phyloP scores from a whole-genome alignment of 2,888 invertebrate species.

The Sinotaia quadrata region DNA sequence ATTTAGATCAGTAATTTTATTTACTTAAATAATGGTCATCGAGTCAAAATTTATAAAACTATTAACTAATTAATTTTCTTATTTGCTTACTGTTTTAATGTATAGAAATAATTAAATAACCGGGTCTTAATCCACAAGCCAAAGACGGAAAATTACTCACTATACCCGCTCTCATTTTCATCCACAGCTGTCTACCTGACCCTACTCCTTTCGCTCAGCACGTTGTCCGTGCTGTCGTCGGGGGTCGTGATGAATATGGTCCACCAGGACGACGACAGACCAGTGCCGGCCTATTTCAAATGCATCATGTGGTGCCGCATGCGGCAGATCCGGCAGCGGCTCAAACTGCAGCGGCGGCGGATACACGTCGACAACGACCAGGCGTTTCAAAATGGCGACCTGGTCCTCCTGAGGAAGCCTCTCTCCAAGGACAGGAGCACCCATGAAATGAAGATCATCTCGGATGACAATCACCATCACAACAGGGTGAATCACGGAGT shows the following conservation, averaged over 20 bases:
- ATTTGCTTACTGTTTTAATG: too few relatives aligned
- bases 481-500: slow-evolving; percentile 16
- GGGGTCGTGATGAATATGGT: slow-evolving; percentile 52
- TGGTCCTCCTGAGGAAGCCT: slow-evolving; percentile 11
- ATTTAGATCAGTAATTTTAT: too few relatives aligned
- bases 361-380: slow-evolving; percentile 14
- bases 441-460: neutral
- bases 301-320: slow-evolving; percentile 38
- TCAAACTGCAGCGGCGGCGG: slow-evolving; percentile 21
- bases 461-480: neutral
- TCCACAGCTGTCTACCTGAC: slow-evolving; percentile 52
- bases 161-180: too few relatives aligned
- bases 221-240: slow-evolving; percentile 52
- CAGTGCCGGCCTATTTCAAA: slow-evolving; percentile 37
- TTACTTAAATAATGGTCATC: too few relatives aligned
- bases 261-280: slow-evolving; percentile 43
- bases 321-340: slow-evolving; percentile 28
- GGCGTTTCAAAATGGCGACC: slow-evolving; percentile 13
- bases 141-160: too few relatives aligned
- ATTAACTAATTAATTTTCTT: too few relatives aligned
- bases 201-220: slow-evolving; percentile 47
- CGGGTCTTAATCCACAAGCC: too few relatives aligned
- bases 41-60: too few relatives aligned
- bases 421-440: neutral
- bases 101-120: too few relatives aligned